Base-by-base conservation (phyloP, 2,797 vertebrate genomes). In the Molossus molossus region DNA sequence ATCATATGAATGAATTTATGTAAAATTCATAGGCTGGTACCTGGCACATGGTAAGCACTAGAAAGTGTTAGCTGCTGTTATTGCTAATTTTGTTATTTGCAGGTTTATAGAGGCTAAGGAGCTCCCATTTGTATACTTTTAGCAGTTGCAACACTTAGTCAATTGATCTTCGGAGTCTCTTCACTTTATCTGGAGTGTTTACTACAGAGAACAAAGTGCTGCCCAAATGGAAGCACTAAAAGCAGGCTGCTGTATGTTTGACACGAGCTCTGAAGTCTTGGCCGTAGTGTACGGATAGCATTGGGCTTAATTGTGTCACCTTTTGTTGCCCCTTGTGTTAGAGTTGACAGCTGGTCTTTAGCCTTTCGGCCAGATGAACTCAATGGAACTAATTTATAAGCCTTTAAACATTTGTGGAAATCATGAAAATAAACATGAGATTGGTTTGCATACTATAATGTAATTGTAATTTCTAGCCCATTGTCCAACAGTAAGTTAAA, bases 391-490 rank as follows among this genome's bases (percentile, higher is more conserved):
- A 50, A 62, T 79, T 55, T 88, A 27, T 62, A 79, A 79, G 87
- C 84, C 37, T 50, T 90, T 75, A 77, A 89, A 77, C 48, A 70
- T 91, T 80, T 87, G 45, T 62, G 20, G 40, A 92, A 64, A 37
- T 69, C 58, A 9, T 88, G 25, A 33, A 70, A 96, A 6, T 20
- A 80, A 86, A 90, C 58, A 83, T 90, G 60, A 93, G 62, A 67
- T 85, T 72, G 45, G 33, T 76, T 90, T 40, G 9, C 81, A 55
- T 65, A 53, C 48, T 4, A 17, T 80, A 53, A 14, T 8, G 0
- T 45, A 57, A 67, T 87, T 82, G 53, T 67, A 37, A 79, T 60
- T 60, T 92, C 33, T 55, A 55, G 58, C n/a, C 92, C 27, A 50
- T 33, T 69, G 64, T 72, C 45, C 37, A 37, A 6, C 23, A 82